phyloP scores from a whole-genome alignment of 1,140 invertebrate genomes.

The Ceratina calcarata region DNA sequence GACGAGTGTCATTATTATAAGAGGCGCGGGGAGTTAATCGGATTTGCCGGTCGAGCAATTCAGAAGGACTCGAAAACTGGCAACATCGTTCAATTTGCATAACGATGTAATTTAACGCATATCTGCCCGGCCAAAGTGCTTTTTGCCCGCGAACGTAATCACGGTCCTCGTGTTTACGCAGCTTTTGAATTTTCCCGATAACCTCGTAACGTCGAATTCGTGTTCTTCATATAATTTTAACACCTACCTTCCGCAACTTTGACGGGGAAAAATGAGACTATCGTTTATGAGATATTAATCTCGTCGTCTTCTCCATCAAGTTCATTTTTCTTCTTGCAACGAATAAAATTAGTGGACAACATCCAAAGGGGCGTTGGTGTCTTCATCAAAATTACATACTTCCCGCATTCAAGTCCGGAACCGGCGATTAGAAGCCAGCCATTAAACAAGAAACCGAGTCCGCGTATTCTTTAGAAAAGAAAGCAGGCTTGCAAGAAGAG shows the following conservation, averaged over 20 bases:
- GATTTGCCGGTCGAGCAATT: constrained; percentile 41
- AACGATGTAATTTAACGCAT: constrained; percentile 49
- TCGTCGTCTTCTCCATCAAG: too few relatives aligned
- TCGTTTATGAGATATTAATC: too few relatives aligned
- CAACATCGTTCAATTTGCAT: constrained; percentile 56
- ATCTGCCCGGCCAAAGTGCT: constrained; percentile 33
- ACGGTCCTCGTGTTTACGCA: constrained; percentile 10
- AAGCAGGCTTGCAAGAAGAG: background rate
- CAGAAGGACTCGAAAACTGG: constrained; percentile 35
- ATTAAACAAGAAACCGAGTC: background rate
- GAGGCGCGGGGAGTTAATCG: constrained; percentile 33
- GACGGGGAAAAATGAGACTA: too few relatives aligned
- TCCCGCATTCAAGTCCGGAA: background rate
- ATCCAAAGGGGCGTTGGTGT: background rate
- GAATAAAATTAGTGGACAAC: too few relatives aligned
- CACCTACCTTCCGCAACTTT: background rate
- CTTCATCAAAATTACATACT: background rate
- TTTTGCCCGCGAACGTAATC: constrained; percentile 8
- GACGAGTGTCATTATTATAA: constrained; percentile 32
- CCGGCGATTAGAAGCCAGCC: background rate
- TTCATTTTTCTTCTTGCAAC: too few relatives aligned
- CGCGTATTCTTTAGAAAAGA: background rate
- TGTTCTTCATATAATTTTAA: constrained; percentile 16
- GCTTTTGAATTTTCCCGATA: constrained; percentile 33
- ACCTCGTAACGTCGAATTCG: background rate